These are phyloP conservation scores for Cebuella pygmaea DNA, from an alignment of 2,797 vertebrate species.

Conservation along the genomic window DNA sequence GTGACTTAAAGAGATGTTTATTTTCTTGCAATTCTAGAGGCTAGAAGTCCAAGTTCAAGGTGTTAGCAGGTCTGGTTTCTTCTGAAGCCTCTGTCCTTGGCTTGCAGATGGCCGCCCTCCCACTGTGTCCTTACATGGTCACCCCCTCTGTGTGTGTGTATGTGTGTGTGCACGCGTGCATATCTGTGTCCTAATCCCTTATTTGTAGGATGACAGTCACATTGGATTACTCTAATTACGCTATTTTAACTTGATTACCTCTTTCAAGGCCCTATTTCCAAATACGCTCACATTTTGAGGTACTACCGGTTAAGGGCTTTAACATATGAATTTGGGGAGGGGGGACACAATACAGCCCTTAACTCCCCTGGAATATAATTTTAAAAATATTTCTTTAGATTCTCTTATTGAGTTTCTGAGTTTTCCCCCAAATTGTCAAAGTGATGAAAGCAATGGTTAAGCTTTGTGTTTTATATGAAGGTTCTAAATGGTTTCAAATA, in stretches of 20 bases:
- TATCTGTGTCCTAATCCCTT: not conserved
- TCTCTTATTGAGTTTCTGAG: not conserved
- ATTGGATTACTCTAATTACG: not conserved
- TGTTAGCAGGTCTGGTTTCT: not conserved
- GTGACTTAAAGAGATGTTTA: not conserved
- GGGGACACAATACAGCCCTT: not conserved
- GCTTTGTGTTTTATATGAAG: constrained; percentile 33
- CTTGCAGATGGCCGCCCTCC: not conserved
- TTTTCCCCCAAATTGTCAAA: constrained; percentile 33
- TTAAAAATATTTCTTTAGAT: not conserved
- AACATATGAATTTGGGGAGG: not conserved
- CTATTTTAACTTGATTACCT: not conserved
- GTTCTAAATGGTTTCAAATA: constrained; percentile 34
- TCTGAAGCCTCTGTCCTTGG: not conserved
- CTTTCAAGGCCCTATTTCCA: not conserved
- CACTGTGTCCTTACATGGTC: not conserved
- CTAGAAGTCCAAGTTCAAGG: not conserved
- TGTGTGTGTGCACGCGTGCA: not conserved
- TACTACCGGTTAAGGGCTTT: not conserved
- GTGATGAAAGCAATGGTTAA: not conserved
- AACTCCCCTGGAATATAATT: not conserved
- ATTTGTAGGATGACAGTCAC: not conserved
- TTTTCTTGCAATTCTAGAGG: not conserved
- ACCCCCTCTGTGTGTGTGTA: not conserved
- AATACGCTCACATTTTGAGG: not conserved